Evolutionary conservation across 2,888 invertebrate genomes (phyloP), one percentile per base, ranked within the genome.

Genomic region (Esperia sulphurella): DNA sequence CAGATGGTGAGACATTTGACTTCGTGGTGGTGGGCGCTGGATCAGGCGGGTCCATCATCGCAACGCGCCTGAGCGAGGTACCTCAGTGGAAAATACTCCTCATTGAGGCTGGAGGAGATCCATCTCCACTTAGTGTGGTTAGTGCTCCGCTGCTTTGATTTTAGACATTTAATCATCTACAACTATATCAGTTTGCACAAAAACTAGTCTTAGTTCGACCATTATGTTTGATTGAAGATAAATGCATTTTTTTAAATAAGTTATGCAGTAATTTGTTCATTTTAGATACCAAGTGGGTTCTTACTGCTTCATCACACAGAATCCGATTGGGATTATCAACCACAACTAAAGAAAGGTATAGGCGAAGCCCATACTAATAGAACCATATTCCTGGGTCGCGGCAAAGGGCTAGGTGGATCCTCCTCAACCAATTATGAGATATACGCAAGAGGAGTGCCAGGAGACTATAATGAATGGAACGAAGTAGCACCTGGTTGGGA

Each of bases 351-450:
- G 47, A 14, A 63, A 40, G 71, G 62, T 3, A 42, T 68, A 0
- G 81, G 79, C 2, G 49, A 50, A 14, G 62, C 61, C 9, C 74
- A 78, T 51, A 51, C 50, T 3, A 57, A 61, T 6, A 48, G 63
- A 10, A 39, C 51, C 8, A 10, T 73, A 3, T 46, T 41, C 10
- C 58, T 75, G 51, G 53, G 59, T 29, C 59, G 75, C 10, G 79
- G 79, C 0, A 80, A 79, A 60, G 59, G 77, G 38, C 68, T 80
- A 0, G 79, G 79, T 12, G 79, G 79, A 2, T 56, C 57, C 44
- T 80, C 81, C 4, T 65, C 79, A n/a, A 61, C 55, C 28, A 80
- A 80, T 57, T 79, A 64, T 47, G 55, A 70, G 29, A 64, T 80
- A 2, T 75, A 79, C 48, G 57, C 66, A 2, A 63, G 81, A 50